These are phyloP conservation scores for Pseudomyrmex flavicornis DNA, from an alignment of 1,140 invertebrate genomes.

Conservation along the genomic window DNA sequence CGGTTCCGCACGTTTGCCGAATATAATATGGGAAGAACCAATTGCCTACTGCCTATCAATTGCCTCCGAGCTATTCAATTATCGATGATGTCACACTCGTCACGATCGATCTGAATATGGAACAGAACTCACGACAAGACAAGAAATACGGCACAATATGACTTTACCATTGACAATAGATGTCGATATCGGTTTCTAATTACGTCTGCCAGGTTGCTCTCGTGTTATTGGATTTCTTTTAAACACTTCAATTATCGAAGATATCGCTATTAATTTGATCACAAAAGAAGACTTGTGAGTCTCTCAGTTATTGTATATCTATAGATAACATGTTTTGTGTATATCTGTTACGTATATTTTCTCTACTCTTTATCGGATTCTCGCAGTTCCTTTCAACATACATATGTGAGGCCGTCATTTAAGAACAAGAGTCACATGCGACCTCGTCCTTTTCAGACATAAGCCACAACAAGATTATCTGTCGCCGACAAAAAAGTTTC, in stretches of 20 bases:
- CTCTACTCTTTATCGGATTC: no score
- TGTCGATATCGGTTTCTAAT: neutral
- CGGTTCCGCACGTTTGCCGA: neutral
- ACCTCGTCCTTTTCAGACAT: no score
- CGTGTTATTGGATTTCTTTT: neutral
- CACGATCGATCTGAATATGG: constrained; percentile 15
- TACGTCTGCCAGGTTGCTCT: neutral
- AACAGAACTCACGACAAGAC: no score
- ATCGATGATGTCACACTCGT: constrained; percentile 1
- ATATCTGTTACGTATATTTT: constrained; percentile 1
- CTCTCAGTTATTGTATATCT: no score
- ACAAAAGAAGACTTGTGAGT: neutral
- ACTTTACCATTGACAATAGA: neutral
- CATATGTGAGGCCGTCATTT: no score
- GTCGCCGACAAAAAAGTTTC: no score
- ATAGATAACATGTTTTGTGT: no score
- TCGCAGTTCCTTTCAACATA: no score
- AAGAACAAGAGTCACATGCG: no score
- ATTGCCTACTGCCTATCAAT: constrained; percentile 14
- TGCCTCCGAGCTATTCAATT: constrained; percentile 1
- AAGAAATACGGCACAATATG: neutral
- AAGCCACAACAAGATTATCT: no score
- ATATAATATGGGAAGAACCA: neutral
- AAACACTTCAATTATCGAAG: neutral
- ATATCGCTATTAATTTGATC: neutral